These are phyloP conservation scores for Chrysochloris asiatica DNA, from an alignment of 2,113 vertebrate species.

Conservation along the genomic window DNA sequence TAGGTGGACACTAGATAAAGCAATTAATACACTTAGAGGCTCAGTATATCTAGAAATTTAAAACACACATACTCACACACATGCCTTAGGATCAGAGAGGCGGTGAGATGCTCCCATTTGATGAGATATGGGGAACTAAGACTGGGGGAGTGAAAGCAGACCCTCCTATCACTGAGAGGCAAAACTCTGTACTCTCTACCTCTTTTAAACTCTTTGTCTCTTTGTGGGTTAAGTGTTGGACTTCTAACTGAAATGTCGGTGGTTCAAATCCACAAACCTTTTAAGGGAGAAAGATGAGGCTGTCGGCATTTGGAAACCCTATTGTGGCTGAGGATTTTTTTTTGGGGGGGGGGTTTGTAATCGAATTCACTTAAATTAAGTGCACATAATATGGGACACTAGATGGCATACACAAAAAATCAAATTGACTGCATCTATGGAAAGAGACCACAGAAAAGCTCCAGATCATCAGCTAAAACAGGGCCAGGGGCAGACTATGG, in stretches of 20 bases:
- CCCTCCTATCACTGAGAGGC: fast-evolving
- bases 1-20: not conserved
- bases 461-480: too few relatives aligned
- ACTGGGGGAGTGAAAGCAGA: not conserved
- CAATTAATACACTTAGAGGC: not conserved
- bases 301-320: too few relatives aligned
- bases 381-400: too few relatives aligned
- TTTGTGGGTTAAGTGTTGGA: not conserved
- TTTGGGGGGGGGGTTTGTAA: not conserved
- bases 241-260: too few relatives aligned
- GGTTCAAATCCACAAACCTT: too few relatives aligned
- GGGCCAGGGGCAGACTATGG: too few relatives aligned
- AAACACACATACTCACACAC: too few relatives aligned
- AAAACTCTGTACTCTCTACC: not conserved
- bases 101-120: not conserved
- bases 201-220: not conserved
- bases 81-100: not conserved
- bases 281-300: too few relatives aligned
- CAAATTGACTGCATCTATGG: too few relatives aligned
- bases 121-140: not conserved
- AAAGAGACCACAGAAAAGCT: too few relatives aligned
- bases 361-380: not conserved
- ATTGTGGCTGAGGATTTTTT: too few relatives aligned
- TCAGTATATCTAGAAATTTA: not conserved
- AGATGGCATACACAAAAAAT: too few relatives aligned